Evolutionary conservation across 2,888 invertebrate species (phyloP).

Genomic region (Flexamia atlantica): DNA sequence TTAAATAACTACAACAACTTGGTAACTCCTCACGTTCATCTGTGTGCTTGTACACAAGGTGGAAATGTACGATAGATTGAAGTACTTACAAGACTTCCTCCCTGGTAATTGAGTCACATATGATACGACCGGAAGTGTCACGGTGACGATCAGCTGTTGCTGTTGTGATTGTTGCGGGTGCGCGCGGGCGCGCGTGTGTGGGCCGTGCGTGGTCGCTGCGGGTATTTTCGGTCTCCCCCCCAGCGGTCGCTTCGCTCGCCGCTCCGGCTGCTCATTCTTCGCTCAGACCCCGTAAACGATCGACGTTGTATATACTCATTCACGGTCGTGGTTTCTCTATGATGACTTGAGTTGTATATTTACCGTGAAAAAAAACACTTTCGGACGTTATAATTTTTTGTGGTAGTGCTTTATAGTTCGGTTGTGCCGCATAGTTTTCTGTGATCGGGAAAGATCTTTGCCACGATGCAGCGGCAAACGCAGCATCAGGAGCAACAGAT

Average conservation of each 20-base stretch:
- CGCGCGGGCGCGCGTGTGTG: constrained; percentile 41
- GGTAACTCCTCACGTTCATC: too few relatives aligned
- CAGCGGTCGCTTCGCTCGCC: background rate
- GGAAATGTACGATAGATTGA: too few relatives aligned
- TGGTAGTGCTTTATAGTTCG: constrained; percentile 23
- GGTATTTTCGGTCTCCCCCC: constrained; percentile 57
- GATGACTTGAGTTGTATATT: constrained; percentile 51
- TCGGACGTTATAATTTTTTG: constrained; percentile 10
- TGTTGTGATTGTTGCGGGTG: constrained; percentile 31
- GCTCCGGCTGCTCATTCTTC: constrained; percentile 55
- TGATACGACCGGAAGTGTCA: constrained; percentile 9
- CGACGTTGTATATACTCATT: constrained; percentile 58
- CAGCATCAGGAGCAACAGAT: constrained; percentile 72
- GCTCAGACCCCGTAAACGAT: constrained; percentile 60
- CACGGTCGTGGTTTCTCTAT: constrained; percentile 61
- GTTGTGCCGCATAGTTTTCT: background rate
- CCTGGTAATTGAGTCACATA: too few relatives aligned
- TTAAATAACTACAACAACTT: too few relatives aligned
- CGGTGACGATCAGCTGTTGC: background rate
- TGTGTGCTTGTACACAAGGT: too few relatives aligned
- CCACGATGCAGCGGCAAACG: constrained; percentile 75
- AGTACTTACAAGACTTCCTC: too few relatives aligned
- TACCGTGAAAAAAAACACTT: constrained; percentile 30
- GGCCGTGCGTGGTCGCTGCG: constrained; percentile 48
- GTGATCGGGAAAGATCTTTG: constrained; percentile 8